Evolutionary conservation across 2,113 vertebrate genomes (phyloP), one percentile per base, ranked within the genome.

Genomic region (Python bivittatus): DNA sequence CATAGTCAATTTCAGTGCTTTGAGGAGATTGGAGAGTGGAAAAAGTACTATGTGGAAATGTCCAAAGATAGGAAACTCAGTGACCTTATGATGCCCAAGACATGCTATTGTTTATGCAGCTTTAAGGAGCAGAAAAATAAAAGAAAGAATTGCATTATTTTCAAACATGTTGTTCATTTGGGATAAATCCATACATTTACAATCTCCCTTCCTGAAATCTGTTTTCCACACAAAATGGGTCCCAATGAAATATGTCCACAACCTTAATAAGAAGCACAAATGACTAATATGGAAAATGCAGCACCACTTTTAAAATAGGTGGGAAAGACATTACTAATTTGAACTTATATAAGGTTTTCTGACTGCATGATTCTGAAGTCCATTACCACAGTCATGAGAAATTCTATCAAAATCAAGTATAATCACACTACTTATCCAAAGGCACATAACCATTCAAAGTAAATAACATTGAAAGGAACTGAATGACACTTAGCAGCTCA

Each of bases 381-480:
- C 91, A 83, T 84, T 93, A 89, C 23, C 23, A 56, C 1, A 93
- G 33, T n/a, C 84, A 93, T 72, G 38, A 93, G 23, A 38, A 17
- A 25, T 7, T 91, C 1, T 91, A 64, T 86, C 88, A 92, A 60
- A 91, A 25, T 13, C 88, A 84, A 48, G 92, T 92, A 20, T 90
- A 91, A 86, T 20, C 91, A 57, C 22, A 86, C 83, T 91, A 12
- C 4, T 93, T 42, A 85, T 83, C 42, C 4, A 79, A 95, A 93
- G 1, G 8, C 23, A 95, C 7, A 90, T 54, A 13, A 72, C 33
- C 1, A 64, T 94, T 92, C 95, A 96, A 95, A 94, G 87, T 89
- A 53, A 93, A 92, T 94, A 79, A 89, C 5, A 48, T 87, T 93
- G 64, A 96, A 94, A 94, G 84, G 68, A 54, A 93, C 88, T 92